These are phyloP conservation scores for Nasua narica DNA, from an alignment of 2,797 vertebrate genomes.

Conservation along the genomic window DNA sequence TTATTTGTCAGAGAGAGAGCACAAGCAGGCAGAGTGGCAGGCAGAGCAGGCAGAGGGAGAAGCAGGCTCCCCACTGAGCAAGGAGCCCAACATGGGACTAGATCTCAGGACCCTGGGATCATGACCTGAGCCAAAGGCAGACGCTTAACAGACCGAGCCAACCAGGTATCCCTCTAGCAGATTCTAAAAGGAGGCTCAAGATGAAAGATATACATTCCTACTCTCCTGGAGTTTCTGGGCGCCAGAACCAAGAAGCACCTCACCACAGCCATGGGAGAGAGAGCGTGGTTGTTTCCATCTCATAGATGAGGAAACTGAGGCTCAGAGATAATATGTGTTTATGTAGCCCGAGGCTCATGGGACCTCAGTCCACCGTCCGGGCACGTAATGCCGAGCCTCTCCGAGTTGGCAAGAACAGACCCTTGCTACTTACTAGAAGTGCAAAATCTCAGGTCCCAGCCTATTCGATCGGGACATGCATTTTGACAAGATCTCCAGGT, in stretches of 20 bases:
- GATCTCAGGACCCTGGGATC: too few species aligned
- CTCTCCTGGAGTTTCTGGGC: neutral
- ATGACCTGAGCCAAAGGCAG: too few species aligned
- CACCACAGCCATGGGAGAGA: fast-evolving
- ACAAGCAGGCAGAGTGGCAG: too few species aligned
- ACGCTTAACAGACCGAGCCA: too few species aligned
- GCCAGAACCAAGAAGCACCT: neutral
- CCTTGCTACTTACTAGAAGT: neutral
- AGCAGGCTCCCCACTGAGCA: too few species aligned
- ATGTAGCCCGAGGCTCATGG: neutral
- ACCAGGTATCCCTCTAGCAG: neutral
- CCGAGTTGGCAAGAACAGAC: neutral
- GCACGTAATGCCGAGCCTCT: neutral
- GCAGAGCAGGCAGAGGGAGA: too few species aligned
- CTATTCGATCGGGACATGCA: fast-evolving
- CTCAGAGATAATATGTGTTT: neutral
- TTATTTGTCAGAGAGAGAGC: too few species aligned
- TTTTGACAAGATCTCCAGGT: neutral
- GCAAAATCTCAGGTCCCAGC: neutral
- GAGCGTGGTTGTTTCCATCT: neutral
- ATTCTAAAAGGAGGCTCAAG: neutral
- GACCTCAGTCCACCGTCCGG: neutral
- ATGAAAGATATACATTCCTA: neutral
- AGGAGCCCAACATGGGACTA: too few species aligned
- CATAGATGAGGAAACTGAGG: neutral